A percentile compares a stretch with the other conserved stretches of the same genome.
These are phyloP conservation scores for Antheraea pernyi DNA, from an alignment of 1,140 invertebrate species.

Conservation along the genomic window DNA sequence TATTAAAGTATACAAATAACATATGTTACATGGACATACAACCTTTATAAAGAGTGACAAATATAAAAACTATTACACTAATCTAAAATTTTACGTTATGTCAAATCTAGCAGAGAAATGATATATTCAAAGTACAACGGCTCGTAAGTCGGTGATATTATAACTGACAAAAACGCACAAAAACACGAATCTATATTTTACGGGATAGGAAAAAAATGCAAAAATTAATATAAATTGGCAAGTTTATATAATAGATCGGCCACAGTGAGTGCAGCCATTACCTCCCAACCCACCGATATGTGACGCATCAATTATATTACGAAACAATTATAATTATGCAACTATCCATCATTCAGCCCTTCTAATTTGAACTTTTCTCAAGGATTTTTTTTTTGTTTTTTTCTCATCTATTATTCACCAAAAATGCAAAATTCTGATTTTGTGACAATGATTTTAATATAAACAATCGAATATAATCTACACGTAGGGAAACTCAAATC, in stretches of 20 bases:
- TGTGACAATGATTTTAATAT: conserved; percentile 74
- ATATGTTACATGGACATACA: conserved; percentile 72
- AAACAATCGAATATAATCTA: conserved; percentile 69
- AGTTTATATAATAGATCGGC: conserved; percentile 31
- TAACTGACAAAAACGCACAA: neutral
- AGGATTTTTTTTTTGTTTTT: conserved; percentile 19
- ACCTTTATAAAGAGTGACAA: conserved; percentile 72
- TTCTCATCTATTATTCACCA: conserved; percentile 36
- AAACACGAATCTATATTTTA: too few relatives aligned
- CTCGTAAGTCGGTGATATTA: neutral
- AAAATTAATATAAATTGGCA: conserved; percentile 13
- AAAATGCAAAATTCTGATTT: conserved; percentile 76
- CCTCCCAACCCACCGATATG: conserved; percentile 56
- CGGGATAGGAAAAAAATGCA: neutral
- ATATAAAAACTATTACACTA: neutral
- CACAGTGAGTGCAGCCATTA: conserved; percentile 19
- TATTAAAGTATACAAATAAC: conserved; percentile 68
- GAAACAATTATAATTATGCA: conserved; percentile 62
- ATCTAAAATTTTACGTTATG: neutral
- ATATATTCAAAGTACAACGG: neutral
- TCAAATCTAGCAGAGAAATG: neutral
- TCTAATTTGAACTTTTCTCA: conserved; percentile 57
- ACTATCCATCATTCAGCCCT: conserved; percentile 57
- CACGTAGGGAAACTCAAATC: conserved; percentile 61
- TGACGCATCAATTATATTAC: conserved; percentile 48